A percentile compares a stretch with the other conserved stretches of the same genome.
Conservation (phyloP, 2,797 vertebrate species). For the Enteromius argenteus region DNA sequence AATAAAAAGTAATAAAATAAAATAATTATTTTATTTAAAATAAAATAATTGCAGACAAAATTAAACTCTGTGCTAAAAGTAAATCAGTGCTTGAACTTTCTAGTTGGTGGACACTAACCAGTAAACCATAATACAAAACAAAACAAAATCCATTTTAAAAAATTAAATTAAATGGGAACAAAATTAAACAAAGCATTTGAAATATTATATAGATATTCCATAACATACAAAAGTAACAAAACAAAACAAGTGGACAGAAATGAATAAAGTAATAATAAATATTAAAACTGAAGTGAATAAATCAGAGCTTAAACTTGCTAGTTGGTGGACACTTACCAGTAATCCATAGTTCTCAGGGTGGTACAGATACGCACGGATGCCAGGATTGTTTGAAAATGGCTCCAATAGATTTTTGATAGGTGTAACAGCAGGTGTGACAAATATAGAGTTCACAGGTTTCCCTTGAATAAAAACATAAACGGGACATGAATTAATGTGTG, state of each 20-base stretch:
- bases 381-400: slow-evolving; percentile 90
- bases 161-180: background rate
- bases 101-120: slow-evolving; percentile 76
- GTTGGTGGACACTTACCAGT: slow-evolving; percentile 78
- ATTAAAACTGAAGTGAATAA: background rate
- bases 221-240: background rate
- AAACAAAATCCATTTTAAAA: too few relatives aligned
- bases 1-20: background rate
- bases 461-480: slow-evolving; percentile 70
- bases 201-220: background rate
- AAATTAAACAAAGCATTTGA: background rate
- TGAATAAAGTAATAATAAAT: background rate
- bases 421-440: slow-evolving; percentile 93
- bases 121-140: slow-evolving; percentile 73
- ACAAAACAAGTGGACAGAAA: background rate
- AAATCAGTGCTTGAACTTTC: background rate
- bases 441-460: slow-evolving; percentile 86
- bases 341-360: slow-evolving; percentile 75
- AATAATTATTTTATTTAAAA: too few relatives aligned
- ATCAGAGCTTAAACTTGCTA: background rate
- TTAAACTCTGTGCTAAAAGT: background rate
- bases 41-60: too few relatives aligned
- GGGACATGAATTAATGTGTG: background rate
- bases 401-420: slow-evolving; percentile 82
- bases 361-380: slow-evolving; percentile 87